Base-by-base conservation (phyloP, 2,113 vertebrate species). In the Pedetes capensis region DNA sequence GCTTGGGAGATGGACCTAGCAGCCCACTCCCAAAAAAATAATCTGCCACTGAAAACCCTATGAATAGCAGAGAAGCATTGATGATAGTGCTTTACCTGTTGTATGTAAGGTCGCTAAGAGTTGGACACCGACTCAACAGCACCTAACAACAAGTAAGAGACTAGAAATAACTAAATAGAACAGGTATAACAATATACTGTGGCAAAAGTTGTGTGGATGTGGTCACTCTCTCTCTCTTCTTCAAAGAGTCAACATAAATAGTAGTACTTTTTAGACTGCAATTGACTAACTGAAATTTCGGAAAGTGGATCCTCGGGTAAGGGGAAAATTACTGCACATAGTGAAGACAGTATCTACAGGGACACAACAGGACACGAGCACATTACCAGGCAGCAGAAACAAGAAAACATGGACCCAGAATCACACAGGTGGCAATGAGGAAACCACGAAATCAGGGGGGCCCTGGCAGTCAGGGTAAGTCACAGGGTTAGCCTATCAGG, bases 321-420 rank as follows among this genome's bases (percentile, higher is more conserved):
- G 80, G 22, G 10, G 27, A 74, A 34, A 49, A 80, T 12, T 16
- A 18, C 16, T 47, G 51, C 27, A 42, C 3, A 0, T 14, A 22
- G 63, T 81, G 34, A 84, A 69, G 32, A 20, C 10, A 34, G 22
- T 4, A 16, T 0, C 12, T 13, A 47, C 2, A 18, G 51, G 39
- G 64, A 42, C 59, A 59, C 9, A 7, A 14, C 6, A 34, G 0
- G 5, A 53, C 5, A 0, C 1, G 8, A 57, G 17, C 71, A 66
- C 34, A 76, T 23, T 44, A 1, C 14, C 14, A 51, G 18, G 39
- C 0, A 14, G 47, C 68, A 47, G 72, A 71, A 79, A 74, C 47
- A 53, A 27, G 75, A 72, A 74, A 11, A 17, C 57, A 20, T 0
- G 3, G 27, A 37, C 27, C 47, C 37, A 0, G 0, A 9, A 47